Conservation (phyloP, 2,797 vertebrate species). For the Alexandromys oeconomus region DNA sequence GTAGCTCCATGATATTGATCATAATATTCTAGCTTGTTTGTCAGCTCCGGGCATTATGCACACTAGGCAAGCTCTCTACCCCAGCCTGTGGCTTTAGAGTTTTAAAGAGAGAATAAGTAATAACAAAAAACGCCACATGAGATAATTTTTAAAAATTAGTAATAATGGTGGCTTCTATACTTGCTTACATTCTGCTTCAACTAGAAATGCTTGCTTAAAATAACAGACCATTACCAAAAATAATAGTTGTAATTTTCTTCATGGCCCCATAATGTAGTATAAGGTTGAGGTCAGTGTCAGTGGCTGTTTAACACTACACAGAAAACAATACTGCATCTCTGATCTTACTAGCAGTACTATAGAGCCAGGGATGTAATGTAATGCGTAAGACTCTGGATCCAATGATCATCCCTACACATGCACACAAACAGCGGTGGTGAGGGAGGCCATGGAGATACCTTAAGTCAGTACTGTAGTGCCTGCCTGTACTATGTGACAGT, state of each 20-base stretch:
- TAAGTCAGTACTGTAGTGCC: neutral
- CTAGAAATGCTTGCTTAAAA: neutral
- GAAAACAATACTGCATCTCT: constrained; percentile 1
- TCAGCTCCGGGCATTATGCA: neutral
- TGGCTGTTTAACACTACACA: neutral
- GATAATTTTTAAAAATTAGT: neutral
- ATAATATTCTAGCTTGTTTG: neutral
- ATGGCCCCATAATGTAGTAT: neutral
- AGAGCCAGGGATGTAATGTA: neutral
- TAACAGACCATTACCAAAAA: constrained; percentile 42
- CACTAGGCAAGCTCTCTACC: neutral
- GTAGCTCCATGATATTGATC: neutral
- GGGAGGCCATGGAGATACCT: neutral
- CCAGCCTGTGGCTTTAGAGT: neutral
- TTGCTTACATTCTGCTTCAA: neutral
- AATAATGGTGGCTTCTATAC: neutral
- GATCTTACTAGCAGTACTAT: neutral
- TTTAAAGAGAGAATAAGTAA: neutral
- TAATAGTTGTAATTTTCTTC: neutral
- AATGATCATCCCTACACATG: neutral
- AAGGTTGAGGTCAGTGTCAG: neutral
- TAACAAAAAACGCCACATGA: neutral
- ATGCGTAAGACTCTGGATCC: neutral
- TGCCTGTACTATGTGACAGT: no score
- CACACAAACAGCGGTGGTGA: neutral